Base-by-base conservation (phyloP, 2,113 vertebrate species). In the Saccopteryx bilineata region DNA sequence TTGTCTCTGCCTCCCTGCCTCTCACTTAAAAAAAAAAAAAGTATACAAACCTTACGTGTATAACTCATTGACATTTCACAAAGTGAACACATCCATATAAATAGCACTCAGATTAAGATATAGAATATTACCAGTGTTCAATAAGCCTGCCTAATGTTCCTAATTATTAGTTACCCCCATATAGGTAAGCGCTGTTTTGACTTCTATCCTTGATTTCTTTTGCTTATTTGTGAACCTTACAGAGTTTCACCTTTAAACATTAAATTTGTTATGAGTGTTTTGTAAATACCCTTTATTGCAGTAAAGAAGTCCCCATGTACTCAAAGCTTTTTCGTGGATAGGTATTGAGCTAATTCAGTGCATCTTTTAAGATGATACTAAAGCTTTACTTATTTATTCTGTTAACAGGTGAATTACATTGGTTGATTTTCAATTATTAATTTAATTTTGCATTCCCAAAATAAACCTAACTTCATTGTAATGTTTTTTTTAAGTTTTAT, bases 341-440 rank as follows among this genome's bases (percentile, higher is more conserved):
- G 52, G 72, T 69, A 48, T 86, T 60, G 61, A 75, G 5, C 69
- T 7, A 33, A 50, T 56, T 54, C 12, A 75, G 0, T 15, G 1
- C 8, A 54, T 54, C 69, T 84, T 91, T 92, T 84, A 92, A 63
- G 48, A 28, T 56, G 24, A 65, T 56, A 39, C 31, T 54, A 39
- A 17, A 58, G n/a, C 58, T 91, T 91, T 91, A 74, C 90, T 83
- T 48, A 63, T 39, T 24, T 52, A 26, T 63, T 91, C 39, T 91
- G 56, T 91, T 83, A 82, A 50, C 28, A 71, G 39, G 7, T 61
- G 48, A 81, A 48, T 82, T 91, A 39, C 46, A 39, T 52, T 60
- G 7, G 60, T 72, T 72, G 18, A 39, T 65, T 83, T 82, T 39
- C 68, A 83, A 11, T 63, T 91, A 91, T 74, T 56, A 76, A 26